Evolutionary conservation across 2,797 vertebrate genomes (phyloP).

Genomic region (Artibeus lituratus): DNA sequence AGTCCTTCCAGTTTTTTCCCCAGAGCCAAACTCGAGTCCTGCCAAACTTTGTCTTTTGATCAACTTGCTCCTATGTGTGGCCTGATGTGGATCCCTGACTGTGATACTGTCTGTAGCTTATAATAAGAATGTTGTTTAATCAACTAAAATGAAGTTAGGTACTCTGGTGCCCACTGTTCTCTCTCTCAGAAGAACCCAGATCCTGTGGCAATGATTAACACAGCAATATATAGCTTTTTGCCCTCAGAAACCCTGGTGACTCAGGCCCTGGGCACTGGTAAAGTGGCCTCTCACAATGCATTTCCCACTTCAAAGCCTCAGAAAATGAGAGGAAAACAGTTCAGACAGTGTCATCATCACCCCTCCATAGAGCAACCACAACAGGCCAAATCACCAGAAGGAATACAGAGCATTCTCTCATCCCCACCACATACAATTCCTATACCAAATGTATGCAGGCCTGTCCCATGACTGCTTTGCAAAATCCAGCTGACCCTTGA

Average conservation of each 20-base stretch:
- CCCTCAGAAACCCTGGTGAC: neutral
- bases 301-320: neutral
- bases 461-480: neutral
- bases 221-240: neutral
- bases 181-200: neutral
- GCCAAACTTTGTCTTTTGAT: neutral
- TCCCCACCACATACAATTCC: neutral
- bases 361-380: neutral
- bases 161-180: neutral
- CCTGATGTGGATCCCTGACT: neutral
- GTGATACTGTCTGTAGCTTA: neutral
- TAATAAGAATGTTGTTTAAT: neutral
- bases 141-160: neutral
- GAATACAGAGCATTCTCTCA: neutral
- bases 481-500: neutral
- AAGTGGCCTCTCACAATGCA: rapidly evolving
- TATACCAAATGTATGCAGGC: neutral
- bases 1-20: neutral
- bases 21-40: neutral
- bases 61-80: neutral
- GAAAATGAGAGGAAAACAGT: neutral
- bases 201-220: neutral
- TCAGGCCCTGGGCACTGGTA: too few relatives aligned
- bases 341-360: rapidly evolving
- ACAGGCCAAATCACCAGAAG: neutral